phyloP scores from a whole-genome alignment of 2,888 invertebrate species.

The Phortica okadai region DNA sequence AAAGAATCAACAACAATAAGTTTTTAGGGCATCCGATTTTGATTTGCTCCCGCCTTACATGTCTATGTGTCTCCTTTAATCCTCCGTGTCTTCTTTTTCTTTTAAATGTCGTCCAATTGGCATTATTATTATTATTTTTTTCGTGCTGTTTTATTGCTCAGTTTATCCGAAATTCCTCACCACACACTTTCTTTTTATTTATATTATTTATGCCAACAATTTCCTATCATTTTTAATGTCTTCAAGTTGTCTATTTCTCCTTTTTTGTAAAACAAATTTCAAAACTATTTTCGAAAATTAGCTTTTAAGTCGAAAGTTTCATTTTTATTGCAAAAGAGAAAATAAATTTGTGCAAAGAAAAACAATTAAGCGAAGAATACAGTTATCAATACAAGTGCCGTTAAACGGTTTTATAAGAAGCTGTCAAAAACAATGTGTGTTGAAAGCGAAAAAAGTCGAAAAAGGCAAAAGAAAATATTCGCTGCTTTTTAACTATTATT shows the following conservation, averaged over 20 bases:
- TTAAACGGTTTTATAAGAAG: background rate
- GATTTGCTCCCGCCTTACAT: background rate
- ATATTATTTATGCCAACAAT: background rate
- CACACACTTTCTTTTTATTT: background rate
- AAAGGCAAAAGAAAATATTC: background rate
- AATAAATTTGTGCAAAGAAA: background rate
- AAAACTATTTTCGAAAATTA: conserved; percentile 17
- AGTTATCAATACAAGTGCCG: background rate
- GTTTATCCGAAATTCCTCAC: background rate
- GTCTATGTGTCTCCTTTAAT: background rate
- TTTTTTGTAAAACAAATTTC: background rate
- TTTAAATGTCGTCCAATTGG: background rate
- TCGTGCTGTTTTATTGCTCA: background rate
- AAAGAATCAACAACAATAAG: background rate
- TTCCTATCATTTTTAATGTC: background rate
- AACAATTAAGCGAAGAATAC: background rate
- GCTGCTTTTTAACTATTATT: background rate
- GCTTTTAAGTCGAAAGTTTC: background rate
- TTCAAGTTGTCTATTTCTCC: background rate
- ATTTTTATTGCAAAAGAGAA: background rate
- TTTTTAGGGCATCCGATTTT: background rate
- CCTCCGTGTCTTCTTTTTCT: background rate
- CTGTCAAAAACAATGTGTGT: background rate
- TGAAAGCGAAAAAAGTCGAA: background rate
- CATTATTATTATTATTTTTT: background rate